Evolutionary conservation across 2,797 vertebrate genomes (phyloP), one percentile per base, ranked within the genome.

Genomic region (Fistularia commersonii): DNA sequence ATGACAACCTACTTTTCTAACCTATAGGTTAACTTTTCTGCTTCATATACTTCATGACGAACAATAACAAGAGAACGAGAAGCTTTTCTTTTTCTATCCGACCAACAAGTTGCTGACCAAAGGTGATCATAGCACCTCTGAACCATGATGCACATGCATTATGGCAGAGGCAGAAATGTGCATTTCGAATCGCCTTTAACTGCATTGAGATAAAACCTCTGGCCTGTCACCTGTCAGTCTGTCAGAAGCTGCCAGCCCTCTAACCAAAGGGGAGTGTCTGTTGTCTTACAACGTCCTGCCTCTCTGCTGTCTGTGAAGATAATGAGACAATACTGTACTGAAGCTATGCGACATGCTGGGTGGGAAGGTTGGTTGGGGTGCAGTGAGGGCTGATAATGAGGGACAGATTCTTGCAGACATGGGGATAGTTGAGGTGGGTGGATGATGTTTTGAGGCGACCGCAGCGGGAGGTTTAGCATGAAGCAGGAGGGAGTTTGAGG

Each of bases 331-430:
- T 77, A 51, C 70, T 53, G 57, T 42, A 74, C 54, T 54, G 72
- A 64, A 80, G 76, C 74, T 51, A 54, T 64, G 80, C 68, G 53
- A 69, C 84, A 84, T 46, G 81, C 83, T 81, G 87, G 69, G 77
- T 52, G 54, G 67, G 47, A 52, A 75, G 81, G 77, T 69, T 70
- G 76, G 70, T 72, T 42, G 51, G 71, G 79, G 72, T 58, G 69
- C 51, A 57, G 60, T 54, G 57, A 72, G 61, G 74, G 64, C 69
- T 39, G 80, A 87, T 92, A 89, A 92, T 87, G 88, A 90, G 89
- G 83, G 77, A 87, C 80, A 74, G 81, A 87, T 63, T 84, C 81
- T 83, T 49, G 64, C 73, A 78, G 71, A 79, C 69, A 73, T 61
- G 54, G 69, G 61, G 64, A 53, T 35, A 33, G 66, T 7, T 60